Conservation (phyloP, 2,113 vertebrate genomes). For the Apteryx owenii region DNA sequence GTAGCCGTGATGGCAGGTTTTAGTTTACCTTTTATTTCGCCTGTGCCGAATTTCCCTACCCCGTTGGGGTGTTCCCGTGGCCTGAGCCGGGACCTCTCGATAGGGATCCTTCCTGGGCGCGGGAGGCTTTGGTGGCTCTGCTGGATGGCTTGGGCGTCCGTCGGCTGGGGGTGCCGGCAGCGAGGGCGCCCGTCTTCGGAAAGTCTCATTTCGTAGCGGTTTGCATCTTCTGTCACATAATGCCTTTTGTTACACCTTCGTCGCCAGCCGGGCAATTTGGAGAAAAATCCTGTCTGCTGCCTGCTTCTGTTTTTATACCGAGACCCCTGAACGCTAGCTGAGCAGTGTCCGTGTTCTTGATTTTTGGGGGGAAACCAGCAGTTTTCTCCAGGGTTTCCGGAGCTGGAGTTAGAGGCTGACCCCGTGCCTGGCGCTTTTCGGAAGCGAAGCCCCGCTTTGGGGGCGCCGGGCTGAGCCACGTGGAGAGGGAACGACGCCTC, state of each 20-base stretch:
- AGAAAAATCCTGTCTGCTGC: not conserved
- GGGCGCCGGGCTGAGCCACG: no score
- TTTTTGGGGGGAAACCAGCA: not conserved
- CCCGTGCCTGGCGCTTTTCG: not conserved
- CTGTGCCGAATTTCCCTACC: fast-evolving
- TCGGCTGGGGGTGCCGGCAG: no score
- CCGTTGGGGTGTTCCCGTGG: no score
- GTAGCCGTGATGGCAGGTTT: no score
- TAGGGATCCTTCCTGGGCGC: no score
- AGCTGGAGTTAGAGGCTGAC: no score
- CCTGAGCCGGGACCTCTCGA: no score
- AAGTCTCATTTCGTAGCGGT: no score
- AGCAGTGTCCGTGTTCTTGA: not conserved
- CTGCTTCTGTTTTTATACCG: not conserved
- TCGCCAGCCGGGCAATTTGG: not conserved
- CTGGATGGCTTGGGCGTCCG: no score
- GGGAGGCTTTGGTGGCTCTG: not conserved
- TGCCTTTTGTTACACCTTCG: not conserved
- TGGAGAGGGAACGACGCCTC: not conserved
- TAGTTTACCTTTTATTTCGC: not conserved
- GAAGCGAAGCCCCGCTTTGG: not conserved
- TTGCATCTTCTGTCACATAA: not conserved
- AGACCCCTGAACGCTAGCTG: not conserved
- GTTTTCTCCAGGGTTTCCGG: no score
- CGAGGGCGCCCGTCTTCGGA: no score